Evolutionary conservation across 30 jellyfish, hydroid and myxozoan species (phyloP).

Genomic region (Hydra vulgaris): DNA sequence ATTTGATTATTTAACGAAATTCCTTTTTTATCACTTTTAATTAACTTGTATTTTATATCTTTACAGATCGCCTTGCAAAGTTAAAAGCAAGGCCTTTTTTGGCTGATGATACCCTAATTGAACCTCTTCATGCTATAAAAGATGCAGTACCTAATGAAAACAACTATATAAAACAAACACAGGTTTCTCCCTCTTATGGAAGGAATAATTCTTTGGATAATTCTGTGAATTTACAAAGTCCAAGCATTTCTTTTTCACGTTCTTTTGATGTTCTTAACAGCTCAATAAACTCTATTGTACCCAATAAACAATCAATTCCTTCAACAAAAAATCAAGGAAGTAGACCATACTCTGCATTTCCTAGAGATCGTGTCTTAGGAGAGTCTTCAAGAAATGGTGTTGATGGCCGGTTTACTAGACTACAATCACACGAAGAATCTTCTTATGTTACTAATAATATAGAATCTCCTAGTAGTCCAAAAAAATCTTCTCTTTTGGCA

Average conservation of each 20-base stretch:
- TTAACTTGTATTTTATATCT: neutral
- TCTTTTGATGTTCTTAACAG: neutral
- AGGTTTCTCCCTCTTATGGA: neutral
- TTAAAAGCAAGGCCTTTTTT: conserved; percentile 79
- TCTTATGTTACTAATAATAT: neutral
- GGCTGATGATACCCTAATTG: conserved; percentile 26
- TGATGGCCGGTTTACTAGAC: neutral
- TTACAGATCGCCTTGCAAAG: conserved; percentile 57
- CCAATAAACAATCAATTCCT: neutral
- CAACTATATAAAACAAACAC: neutral
- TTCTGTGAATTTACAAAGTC: neutral
- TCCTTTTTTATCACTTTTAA: neutral
- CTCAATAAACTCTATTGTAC: neutral
- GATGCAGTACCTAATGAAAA: neutral
- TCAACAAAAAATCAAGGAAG: neutral
- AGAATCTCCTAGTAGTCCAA: neutral
- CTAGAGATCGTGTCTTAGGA: neutral
- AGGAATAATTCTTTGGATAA: neutral
- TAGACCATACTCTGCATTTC: neutral
- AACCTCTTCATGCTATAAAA: conserved; percentile 28
- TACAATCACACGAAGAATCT: neutral
- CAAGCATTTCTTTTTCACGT: neutral
- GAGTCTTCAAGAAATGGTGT: conserved; percentile 5
- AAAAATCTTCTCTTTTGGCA: neutral
- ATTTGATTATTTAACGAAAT: too few species aligned